A percentile compares a stretch with the other conserved stretches of the same genome.
phyloP scores from a whole-genome alignment of 2,113 vertebrate genomes.

The Orycteropus afer region DNA sequence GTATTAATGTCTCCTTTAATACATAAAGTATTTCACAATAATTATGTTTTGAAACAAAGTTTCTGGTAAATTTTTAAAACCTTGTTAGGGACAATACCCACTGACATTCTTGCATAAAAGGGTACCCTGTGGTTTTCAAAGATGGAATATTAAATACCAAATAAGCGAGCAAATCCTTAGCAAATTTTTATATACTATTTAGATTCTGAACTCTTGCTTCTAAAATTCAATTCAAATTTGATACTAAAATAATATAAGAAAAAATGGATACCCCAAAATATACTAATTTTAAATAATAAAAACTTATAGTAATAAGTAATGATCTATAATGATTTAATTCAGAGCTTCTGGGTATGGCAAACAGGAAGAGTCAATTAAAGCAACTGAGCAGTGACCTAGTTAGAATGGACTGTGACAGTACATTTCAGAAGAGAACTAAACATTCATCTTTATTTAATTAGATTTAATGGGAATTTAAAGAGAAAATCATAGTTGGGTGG shows the following conservation, averaged over 20 bases:
- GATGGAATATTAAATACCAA: neutral
- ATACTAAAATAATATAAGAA: neutral
- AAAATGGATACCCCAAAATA: neutral
- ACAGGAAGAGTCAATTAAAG: neutral
- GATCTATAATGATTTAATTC: neutral
- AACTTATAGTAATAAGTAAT: neutral
- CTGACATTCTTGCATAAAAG: neutral
- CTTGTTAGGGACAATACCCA: neutral
- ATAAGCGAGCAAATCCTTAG: neutral
- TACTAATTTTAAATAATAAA: neutral
- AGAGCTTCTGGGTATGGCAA: neutral
- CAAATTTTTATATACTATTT: neutral
- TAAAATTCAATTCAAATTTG: constrained; percentile 23
- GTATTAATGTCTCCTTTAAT: neutral
- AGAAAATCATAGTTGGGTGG: neutral
- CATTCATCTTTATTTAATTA: neutral
- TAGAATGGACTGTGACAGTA: neutral
- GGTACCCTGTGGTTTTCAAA: neutral
- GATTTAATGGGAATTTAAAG: neutral
- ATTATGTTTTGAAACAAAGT: neutral
- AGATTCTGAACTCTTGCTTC: neutral
- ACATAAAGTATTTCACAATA: neutral
- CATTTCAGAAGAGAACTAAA: neutral
- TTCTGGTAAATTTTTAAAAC: constrained; percentile 15
- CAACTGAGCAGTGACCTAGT: neutral